These are phyloP conservation scores for Athene noctua DNA, from an alignment of 2,113 vertebrate genomes.

Conservation along the genomic window DNA sequence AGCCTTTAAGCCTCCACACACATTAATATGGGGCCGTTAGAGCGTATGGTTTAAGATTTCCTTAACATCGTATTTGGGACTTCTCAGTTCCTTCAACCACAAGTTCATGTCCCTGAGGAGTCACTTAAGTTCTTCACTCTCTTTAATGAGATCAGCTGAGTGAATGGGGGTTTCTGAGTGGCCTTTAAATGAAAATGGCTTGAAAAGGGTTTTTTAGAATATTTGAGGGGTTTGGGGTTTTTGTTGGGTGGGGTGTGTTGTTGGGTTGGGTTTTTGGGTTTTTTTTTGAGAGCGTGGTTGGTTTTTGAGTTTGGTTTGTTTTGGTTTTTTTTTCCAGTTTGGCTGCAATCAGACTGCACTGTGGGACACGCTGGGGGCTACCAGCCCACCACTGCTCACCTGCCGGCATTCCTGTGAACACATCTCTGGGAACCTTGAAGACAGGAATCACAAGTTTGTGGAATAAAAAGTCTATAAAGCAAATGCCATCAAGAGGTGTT, in stretches of 20 bases:
- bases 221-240: not conserved
- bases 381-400: not conserved
- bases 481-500: not conserved
- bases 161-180: not conserved
- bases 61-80: not conserved
- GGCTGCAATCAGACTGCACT: not conserved
- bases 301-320: not conserved
- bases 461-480: accelerated
- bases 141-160: not conserved
- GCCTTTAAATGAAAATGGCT: not conserved
- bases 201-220: not conserved
- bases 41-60: not conserved
- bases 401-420: not conserved
- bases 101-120: constrained; percentile 23
- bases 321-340: not conserved
- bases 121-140: not conserved
- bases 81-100: not conserved
- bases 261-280: not conserved
- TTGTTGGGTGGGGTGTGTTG: not conserved
- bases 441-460: not conserved
- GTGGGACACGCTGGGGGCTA: accelerated
- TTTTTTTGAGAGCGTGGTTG: not conserved
- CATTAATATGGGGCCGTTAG: accelerated
- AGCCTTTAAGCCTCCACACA: not conserved
- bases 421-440: not conserved